Conservation (phyloP, 1,140 invertebrate species). For the Nasonia vitripennis region DNA sequence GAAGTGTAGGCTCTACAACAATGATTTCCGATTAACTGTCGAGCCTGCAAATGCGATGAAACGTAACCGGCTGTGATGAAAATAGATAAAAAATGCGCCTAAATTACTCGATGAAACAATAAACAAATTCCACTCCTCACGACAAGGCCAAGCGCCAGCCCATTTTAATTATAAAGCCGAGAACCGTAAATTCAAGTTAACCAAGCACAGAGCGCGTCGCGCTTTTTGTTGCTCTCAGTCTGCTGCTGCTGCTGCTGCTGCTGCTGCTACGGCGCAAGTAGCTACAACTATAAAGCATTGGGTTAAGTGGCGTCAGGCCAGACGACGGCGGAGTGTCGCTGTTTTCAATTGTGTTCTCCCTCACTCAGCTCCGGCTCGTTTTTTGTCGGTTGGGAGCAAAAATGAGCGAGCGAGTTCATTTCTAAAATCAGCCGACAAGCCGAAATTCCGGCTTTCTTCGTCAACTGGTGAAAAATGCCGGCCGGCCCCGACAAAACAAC, state of each 20-base stretch:
- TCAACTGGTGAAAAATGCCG: background rate
- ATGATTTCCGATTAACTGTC: background rate
- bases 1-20: background rate
- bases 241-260: conserved; percentile 50
- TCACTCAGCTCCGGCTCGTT: background rate
- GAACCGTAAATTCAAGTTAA: background rate
- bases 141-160: no score
- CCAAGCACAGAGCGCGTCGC: background rate
- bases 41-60: background rate
- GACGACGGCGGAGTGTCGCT: conserved; percentile 42
- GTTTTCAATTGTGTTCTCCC: conserved; percentile 1
- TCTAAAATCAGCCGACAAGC: conserved; percentile 31
- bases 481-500: background rate
- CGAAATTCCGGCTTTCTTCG: conserved; percentile 10
- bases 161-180: background rate
- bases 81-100: background rate
- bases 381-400: background rate
- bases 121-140: background rate
- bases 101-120: background rate
- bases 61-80: background rate
- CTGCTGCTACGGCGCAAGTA: conserved; percentile 34
- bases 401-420: conserved; percentile 13
- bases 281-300: conserved; percentile 27
- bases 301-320: conserved; percentile 42
- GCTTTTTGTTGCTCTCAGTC: conserved; percentile 35